Percentiles rank a stretch among this genome's conserved stretches.
Conservation (phyloP, 2,113 vertebrate genomes). For the Lonchura striata region DNA sequence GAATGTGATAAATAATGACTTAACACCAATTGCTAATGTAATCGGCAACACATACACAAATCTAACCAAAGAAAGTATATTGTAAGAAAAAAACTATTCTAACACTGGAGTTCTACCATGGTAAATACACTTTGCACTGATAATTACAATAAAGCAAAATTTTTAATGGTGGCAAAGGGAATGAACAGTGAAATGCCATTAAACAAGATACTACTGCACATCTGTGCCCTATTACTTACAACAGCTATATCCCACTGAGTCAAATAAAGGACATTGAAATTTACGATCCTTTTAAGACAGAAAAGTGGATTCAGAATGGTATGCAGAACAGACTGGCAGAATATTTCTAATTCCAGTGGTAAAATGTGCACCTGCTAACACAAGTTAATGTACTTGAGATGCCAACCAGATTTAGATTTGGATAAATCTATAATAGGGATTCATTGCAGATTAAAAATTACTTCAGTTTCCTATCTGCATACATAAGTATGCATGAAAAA, state of each 20-base stretch:
- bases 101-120: constrained; percentile 81
- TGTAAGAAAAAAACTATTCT: constrained; percentile 73
- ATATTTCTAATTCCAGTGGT: constrained; percentile 72
- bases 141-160: constrained; percentile 81
- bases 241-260: constrained; percentile 79
- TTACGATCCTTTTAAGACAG: constrained; percentile 78
- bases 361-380: constrained; percentile 79
- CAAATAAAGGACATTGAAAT: constrained; percentile 78
- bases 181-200: constrained; percentile 80
- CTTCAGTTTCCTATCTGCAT: constrained; percentile 65
- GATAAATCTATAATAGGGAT: constrained; percentile 68
- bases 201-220: constrained; percentile 79
- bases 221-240: constrained; percentile 80
- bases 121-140: constrained; percentile 83
- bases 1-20: constrained; percentile 83
- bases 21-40: constrained; percentile 82
- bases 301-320: constrained; percentile 77
- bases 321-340: constrained; percentile 78
- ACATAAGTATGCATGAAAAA: constrained; percentile 64
- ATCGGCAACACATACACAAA: constrained; percentile 82
- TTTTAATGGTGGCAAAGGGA: constrained; percentile 77
- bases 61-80: constrained; percentile 78
- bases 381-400: constrained; percentile 73
- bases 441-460: constrained; percentile 72
- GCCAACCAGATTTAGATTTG: constrained; percentile 68